phyloP scores from a whole-genome alignment of 1,140 invertebrate species.

The Drosophila trapezifrons region DNA sequence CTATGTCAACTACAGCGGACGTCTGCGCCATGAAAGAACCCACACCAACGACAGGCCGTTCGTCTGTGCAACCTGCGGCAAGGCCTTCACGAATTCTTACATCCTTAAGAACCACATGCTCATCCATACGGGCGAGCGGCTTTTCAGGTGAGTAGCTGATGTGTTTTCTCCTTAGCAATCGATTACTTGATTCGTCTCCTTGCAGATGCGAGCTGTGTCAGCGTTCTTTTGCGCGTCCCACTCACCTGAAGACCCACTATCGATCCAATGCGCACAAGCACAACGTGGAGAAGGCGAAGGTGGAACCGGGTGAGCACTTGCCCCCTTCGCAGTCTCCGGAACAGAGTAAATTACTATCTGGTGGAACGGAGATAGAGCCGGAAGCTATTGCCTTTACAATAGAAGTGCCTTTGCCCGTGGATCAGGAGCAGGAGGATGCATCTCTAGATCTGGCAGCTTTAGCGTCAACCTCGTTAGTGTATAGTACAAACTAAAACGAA shows the following conservation, averaged over 20 bases:
- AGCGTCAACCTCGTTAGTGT: conserved; percentile 17
- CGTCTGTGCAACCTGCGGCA: conserved; percentile 86
- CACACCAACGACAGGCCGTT: conserved; percentile 86
- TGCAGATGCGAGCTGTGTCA: conserved; percentile 66
- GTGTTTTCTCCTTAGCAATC: no score
- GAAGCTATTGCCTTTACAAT: conserved; percentile 16
- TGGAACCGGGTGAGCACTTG: conserved; percentile 8
- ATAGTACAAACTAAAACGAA: conserved; percentile 32
- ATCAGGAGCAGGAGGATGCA: conserved; percentile 20
- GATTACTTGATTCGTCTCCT: background rate
- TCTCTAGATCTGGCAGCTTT: conserved; percentile 18
- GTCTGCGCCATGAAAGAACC: no score
- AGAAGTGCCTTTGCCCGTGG: conserved; percentile 39
- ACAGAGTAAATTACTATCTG: background rate
- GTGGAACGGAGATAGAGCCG: background rate
- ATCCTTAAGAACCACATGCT: conserved; percentile 74
- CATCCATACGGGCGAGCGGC: conserved; percentile 69
- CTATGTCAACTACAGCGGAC: no score
- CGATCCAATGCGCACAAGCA: conserved; percentile 71
- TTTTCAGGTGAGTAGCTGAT: conserved; percentile 48
- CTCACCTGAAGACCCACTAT: conserved; percentile 66
- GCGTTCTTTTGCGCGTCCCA: conserved; percentile 61
- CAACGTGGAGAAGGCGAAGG: conserved; percentile 56
- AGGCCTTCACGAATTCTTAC: conserved; percentile 85
- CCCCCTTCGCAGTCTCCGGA: conserved; percentile 9